Evolutionary conservation across 1,140 invertebrate species (phyloP).

Genomic region (Eueides isabella): DNA sequence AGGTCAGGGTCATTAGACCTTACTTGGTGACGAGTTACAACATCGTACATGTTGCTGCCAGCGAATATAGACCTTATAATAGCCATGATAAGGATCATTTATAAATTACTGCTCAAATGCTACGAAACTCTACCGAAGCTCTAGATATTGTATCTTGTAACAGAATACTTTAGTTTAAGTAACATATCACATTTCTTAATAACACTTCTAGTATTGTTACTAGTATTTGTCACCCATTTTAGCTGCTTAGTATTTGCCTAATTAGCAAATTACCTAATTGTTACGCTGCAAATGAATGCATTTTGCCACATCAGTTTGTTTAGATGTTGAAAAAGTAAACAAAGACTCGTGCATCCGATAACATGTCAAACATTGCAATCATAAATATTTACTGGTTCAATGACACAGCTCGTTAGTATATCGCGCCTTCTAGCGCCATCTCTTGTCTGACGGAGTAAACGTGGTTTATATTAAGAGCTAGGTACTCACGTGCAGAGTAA

Average conservation of each 20-base stretch:
- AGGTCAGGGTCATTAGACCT: slow-evolving; percentile 41
- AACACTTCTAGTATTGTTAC: neutral
- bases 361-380: slow-evolving; percentile 23
- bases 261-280: neutral
- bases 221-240: neutral
- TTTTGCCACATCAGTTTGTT: neutral
- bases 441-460: slow-evolving; percentile 47
- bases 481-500: slow-evolving; percentile 67
- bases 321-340: slow-evolving; percentile 16
- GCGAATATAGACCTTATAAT: neutral
- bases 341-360: slow-evolving; percentile 19
- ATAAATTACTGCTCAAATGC: neutral
- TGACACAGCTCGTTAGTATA: slow-evolving; percentile 51
- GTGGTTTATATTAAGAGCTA: slow-evolving; percentile 52
- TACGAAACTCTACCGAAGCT: neutral
- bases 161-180: neutral
- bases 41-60: neutral
- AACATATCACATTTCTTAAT: neutral
- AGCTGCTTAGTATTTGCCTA: neutral
- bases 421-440: slow-evolving; percentile 66
- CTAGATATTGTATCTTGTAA: neutral
- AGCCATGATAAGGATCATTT: neutral
- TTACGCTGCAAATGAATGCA: neutral
- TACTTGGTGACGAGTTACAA: slow-evolving; percentile 3
- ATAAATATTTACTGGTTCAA: slow-evolving; percentile 50